Evolutionary conservation across 2,113 vertebrate species (phyloP).

Genomic region (Apistogramma diplotaenia): DNA sequence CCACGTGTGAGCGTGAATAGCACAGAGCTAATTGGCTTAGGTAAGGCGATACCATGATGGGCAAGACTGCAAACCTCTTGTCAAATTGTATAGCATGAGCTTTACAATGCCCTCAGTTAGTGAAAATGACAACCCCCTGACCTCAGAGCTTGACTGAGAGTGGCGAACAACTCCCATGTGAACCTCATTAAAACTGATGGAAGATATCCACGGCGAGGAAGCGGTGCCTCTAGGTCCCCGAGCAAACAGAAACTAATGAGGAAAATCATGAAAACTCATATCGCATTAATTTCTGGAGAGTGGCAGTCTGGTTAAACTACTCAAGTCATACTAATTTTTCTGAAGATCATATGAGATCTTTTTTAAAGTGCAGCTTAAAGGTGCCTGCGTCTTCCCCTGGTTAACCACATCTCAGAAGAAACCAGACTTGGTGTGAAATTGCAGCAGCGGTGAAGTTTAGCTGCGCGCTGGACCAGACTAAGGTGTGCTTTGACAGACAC

Average conservation of each 20-base stretch:
- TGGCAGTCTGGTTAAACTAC: background rate
- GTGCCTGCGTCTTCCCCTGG: slow-evolving; percentile 1
- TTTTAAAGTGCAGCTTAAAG: background rate
- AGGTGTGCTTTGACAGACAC: background rate
- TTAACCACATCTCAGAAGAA: background rate
- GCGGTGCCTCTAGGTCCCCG: slow-evolving; percentile 3
- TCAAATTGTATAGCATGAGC: slow-evolving; percentile 23
- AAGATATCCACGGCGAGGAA: slow-evolving; percentile 4
- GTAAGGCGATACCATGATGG: background rate
- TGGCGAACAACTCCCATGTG: slow-evolving; percentile 27
- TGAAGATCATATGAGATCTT: background rate
- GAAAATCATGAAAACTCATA: slow-evolving; percentile 13
- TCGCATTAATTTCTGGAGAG: slow-evolving; percentile 6
- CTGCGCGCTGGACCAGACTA: background rate
- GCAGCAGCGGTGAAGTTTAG: background rate
- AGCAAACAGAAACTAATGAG: slow-evolving; percentile 48
- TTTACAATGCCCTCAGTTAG: slow-evolving; percentile 9
- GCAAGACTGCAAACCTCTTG: background rate
- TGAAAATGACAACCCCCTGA: slow-evolving; percentile 34
- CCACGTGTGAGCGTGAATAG: background rate
- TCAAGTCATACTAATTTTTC: background rate
- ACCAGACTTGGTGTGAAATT: background rate
- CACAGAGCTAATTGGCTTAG: background rate
- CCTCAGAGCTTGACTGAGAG: slow-evolving; percentile 19
- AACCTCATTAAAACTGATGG: slow-evolving; percentile 39